Evolutionary conservation across 2,113 vertebrate genomes (phyloP).

Genomic region (Mirounga angustirostris): DNA sequence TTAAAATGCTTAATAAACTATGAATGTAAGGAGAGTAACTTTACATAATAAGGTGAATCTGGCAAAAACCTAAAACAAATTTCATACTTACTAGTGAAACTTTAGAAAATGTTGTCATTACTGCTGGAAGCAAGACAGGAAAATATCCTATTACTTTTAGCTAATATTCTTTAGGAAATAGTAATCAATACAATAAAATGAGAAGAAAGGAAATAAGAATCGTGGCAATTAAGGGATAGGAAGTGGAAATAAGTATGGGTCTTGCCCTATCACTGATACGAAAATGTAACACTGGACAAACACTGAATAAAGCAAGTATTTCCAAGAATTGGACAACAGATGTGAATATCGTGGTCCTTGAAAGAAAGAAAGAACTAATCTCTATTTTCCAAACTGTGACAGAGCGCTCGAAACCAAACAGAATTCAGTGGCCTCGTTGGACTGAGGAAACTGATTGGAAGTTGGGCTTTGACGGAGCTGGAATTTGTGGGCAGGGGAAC

Average conservation of each 20-base stretch:
- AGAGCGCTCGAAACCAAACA: background rate
- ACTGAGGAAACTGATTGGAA: background rate
- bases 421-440: background rate
- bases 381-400: background rate
- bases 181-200: background rate
- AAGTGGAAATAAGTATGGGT: no score
- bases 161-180: background rate
- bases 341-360: background rate
- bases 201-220: background rate
- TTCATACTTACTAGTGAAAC: background rate
- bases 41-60: background rate
- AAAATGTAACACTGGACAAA: background rate
- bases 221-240: background rate
- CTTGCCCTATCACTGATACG: background rate
- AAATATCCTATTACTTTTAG: background rate
- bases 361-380: background rate
- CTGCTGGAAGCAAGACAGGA: background rate
- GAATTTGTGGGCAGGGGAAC: no score
- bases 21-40: background rate
- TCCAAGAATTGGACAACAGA: background rate
- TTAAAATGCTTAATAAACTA: background rate
- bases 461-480: background rate
- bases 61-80: background rate
- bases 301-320: background rate
- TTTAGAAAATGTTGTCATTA: background rate